A percentile compares a stretch with the other conserved stretches of the same genome.
phyloP scores from a whole-genome alignment of 1,140 invertebrate genomes.

The Ceratosolen solmsi region DNA sequence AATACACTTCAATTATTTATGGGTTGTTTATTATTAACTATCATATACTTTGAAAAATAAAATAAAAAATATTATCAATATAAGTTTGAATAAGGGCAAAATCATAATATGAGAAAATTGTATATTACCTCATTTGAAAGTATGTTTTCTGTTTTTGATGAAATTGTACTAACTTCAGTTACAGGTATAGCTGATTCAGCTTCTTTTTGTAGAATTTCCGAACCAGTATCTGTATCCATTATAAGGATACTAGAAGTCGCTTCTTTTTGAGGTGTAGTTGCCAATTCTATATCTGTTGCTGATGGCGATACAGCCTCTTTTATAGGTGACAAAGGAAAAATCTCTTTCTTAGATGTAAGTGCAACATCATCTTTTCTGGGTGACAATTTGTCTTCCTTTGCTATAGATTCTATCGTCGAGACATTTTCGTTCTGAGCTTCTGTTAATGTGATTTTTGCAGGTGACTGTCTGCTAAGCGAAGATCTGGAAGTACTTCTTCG shows the following conservation, averaged over 20 bases:
- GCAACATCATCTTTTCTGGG: slow-evolving; percentile 25
- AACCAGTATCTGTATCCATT: neutral
- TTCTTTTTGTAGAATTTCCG: slow-evolving; percentile 15
- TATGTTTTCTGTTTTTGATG: slow-evolving; percentile 35
- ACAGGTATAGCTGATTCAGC: neutral
- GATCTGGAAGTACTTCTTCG: slow-evolving; percentile 55
- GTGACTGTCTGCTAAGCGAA: slow-evolving; percentile 55
- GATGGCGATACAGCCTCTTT: slow-evolving; percentile 7
- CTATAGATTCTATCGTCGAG: slow-evolving; percentile 51
- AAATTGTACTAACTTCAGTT: neutral
- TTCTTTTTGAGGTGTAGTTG: neutral
- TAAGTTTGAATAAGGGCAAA: neutral
- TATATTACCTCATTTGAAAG: slow-evolving; percentile 40
- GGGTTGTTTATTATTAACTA: too few species aligned
- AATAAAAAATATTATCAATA: neutral
- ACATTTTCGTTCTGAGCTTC: slow-evolving; percentile 55
- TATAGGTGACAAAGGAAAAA: neutral
- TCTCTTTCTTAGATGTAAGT: slow-evolving; percentile 30
- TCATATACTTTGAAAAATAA: too few species aligned
- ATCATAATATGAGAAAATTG: too few species aligned
- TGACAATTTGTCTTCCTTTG: slow-evolving; percentile 52
- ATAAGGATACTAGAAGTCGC: neutral
- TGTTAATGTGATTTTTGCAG: slow-evolving; percentile 56
- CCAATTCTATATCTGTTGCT: neutral
- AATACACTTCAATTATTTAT: too few species aligned